Conservation (phyloP, 2,113 vertebrate genomes). For the Sylvietta virens region DNA sequence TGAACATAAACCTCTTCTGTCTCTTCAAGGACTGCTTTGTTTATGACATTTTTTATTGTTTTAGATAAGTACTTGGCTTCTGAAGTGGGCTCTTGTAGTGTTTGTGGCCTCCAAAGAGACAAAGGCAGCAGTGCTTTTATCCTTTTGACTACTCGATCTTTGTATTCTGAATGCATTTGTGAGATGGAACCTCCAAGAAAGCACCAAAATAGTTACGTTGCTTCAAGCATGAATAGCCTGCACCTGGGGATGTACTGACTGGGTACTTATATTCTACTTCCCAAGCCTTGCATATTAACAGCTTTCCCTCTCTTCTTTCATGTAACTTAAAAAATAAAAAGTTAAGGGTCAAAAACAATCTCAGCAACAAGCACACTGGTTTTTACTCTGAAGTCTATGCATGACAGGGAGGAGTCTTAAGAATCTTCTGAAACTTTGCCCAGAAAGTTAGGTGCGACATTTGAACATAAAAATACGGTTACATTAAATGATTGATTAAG, state of each 20-base stretch:
- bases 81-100: background rate
- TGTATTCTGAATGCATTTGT: background rate
- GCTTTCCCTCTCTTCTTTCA: background rate
- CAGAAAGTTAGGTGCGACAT: background rate
- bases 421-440: background rate
- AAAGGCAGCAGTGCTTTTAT: background rate
- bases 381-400: background rate
- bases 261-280: background rate
- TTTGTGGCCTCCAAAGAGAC: background rate
- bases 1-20: background rate
- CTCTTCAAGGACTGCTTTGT: conserved; percentile 32
- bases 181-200: background rate
- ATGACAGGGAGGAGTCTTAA: background rate
- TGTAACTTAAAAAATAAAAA: background rate
- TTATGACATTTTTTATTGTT: background rate
- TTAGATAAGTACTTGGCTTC: conserved; percentile 2
- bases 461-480: background rate
- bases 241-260: background rate
- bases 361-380: background rate
- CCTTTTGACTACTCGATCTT: background rate
- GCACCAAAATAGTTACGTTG: background rate
- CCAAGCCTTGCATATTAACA: background rate
- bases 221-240: background rate
- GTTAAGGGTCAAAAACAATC: background rate
- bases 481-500: background rate